Evolutionary conservation across 2,797 vertebrate species (phyloP).

Genomic region (Garrulus glandarius): DNA sequence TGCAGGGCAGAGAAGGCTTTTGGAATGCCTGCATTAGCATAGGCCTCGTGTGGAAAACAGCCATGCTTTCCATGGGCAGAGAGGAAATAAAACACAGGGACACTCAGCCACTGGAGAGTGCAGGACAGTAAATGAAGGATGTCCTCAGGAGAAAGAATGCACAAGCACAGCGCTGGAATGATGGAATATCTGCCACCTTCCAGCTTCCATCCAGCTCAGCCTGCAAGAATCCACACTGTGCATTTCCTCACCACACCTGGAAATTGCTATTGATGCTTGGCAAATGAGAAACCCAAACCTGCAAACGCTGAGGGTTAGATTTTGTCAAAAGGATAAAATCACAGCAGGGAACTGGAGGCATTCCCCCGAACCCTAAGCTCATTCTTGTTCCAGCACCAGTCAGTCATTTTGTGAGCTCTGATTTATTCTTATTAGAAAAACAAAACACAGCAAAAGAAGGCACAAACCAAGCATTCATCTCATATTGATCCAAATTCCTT

Average conservation of each 20-base stretch:
- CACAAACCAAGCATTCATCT: background rate
- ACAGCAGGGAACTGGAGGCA: background rate
- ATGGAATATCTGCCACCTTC: background rate
- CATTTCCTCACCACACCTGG: background rate
- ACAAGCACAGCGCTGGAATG: fast-evolving
- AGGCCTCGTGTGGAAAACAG: background rate
- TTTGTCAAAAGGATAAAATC: background rate
- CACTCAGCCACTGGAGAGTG: background rate
- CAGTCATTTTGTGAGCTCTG: background rate
- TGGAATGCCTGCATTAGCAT: slow-evolving; percentile 33
- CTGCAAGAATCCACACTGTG: background rate
- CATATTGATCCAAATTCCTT: background rate
- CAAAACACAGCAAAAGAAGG: background rate
- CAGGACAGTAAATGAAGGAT: background rate
- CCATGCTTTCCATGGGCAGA: background rate
- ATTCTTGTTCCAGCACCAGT: background rate
- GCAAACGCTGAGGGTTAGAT: background rate
- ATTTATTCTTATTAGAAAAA: slow-evolving; percentile 22
- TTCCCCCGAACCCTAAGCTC: background rate
- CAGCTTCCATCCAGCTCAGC: background rate
- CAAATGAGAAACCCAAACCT: background rate
- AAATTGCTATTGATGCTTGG: background rate
- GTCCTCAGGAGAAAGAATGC: background rate
- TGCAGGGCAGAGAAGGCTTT: background rate
- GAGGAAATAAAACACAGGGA: background rate